Conservation (phyloP, 1,140 invertebrate genomes). For the Dendrolimus punctatus region DNA sequence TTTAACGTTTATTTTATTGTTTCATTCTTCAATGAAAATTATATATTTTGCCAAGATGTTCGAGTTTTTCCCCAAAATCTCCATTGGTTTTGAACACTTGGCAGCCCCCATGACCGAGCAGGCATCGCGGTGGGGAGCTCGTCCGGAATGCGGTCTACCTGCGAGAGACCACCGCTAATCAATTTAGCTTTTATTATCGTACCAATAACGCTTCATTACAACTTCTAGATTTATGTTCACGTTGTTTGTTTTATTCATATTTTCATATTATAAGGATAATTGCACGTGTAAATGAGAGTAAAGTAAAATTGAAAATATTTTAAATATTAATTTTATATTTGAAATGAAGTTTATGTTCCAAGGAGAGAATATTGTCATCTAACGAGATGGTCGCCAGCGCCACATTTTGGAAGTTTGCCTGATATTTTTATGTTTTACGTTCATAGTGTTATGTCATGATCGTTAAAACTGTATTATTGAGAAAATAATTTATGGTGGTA, state of each 20-base stretch:
- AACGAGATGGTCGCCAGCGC: too few species aligned
- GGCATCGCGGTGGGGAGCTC: slow-evolving; percentile 16
- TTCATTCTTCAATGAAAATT: too few species aligned
- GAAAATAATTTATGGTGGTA: too few species aligned
- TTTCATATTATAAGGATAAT: too few species aligned
- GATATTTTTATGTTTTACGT: slow-evolving; percentile 17
- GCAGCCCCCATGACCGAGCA: slow-evolving; percentile 16
- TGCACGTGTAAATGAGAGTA: too few species aligned
- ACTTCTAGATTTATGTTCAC: slow-evolving; percentile 39
- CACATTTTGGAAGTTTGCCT: slow-evolving; percentile 20
- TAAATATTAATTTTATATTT: too few species aligned
- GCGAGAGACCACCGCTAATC: slow-evolving; percentile 64
- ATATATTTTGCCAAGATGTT: too few species aligned
- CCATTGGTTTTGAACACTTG: not conserved
- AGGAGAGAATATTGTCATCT: too few species aligned
- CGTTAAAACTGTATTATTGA: slow-evolving; percentile 9
- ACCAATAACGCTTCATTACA: slow-evolving; percentile 63
- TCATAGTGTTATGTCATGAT: slow-evolving; percentile 15
- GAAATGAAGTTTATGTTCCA: too few species aligned
- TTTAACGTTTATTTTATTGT: too few species aligned
- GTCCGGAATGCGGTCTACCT: slow-evolving; percentile 63
- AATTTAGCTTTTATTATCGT: slow-evolving; percentile 69
- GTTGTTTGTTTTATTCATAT: slow-evolving; percentile 30
- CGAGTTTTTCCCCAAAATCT: too few species aligned
- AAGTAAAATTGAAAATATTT: too few species aligned